Evolutionary conservation across 2,888 invertebrate species (phyloP).

Genomic region (Acronicta psi): DNA sequence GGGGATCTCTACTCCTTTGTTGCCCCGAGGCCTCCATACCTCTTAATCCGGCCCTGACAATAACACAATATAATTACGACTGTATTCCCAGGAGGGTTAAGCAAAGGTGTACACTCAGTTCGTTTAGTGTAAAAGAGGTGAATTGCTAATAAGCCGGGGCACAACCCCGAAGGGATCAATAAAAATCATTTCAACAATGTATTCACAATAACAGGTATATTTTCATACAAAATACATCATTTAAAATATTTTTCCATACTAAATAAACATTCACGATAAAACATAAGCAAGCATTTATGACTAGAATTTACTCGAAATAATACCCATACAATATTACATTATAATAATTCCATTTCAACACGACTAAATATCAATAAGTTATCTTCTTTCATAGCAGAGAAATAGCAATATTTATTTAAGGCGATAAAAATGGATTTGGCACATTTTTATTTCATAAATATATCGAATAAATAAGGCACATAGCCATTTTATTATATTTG

Average conservation of each 20-base stretch:
- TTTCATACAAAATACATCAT: conserved; percentile 84
- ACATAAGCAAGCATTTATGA: conserved; percentile 68
- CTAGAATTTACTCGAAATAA: conserved; percentile 68
- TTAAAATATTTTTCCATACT: conserved; percentile 71
- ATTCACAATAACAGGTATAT: conserved; percentile 83
- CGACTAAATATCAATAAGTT: conserved; percentile 45
- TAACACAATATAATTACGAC: too few species aligned
- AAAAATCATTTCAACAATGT: conserved; percentile 75
- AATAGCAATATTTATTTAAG: conserved; percentile 55
- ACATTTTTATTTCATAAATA: conserved; percentile 59
- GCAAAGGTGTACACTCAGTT: too few species aligned
- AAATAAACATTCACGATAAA: conserved; percentile 60
- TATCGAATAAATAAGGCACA: conserved; percentile 79
- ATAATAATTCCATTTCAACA: conserved; percentile 41
- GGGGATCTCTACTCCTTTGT: too few species aligned
- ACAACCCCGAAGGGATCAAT: conserved; percentile 34
- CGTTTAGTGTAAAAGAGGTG: too few species aligned
- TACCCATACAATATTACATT: conserved; percentile 52
- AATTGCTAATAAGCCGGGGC: too few species aligned
- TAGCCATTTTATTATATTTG: conserved; percentile 64
- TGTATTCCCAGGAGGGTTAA: too few species aligned
- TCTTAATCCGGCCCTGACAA: too few species aligned
- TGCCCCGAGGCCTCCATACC: too few species aligned
- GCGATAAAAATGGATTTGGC: conserved; percentile 70
- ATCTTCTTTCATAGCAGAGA: conserved; percentile 53